Base-by-base conservation (phyloP, 2,888 invertebrate genomes). In the Caenorhabditis panamensis region DNA sequence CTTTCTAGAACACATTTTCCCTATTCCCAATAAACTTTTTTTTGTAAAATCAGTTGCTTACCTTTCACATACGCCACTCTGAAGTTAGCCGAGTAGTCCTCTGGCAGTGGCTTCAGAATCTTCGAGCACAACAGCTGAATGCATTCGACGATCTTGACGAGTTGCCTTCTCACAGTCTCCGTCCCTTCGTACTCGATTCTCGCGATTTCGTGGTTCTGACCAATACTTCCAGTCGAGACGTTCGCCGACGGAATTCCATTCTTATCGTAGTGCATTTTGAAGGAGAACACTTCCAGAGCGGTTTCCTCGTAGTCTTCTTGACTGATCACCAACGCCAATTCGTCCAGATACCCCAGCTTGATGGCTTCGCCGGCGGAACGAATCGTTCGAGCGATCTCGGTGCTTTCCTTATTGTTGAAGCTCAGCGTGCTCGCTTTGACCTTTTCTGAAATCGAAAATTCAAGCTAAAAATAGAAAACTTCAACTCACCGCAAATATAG, bases 251-350 rank as follows among this genome's bases (percentile, higher is more conserved):
- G 47, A 11, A 44, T n/a, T 9, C 67, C 67, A 24, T 61, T 41
- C 8, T 76, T 20, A 20, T 41, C 47, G 61, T 81, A 81, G 20
- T 22, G 26, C 20, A 81, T 56, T n/a, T 54, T 24, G 56, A 71
- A 68, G 0, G 67, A 56, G 20, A 58, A 81, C 13, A 73, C 72
- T 56, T 81, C 81, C 18, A 77, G 44, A 2, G 81, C 81, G 31
- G 58, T 58, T 2, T 68, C 77, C 31, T 77, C 67, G 24, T 47
- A 54, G 20, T 68, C 72, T 11, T 67, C 37, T 16, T 59, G 22
- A 11, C 47, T 51, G 31, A 81, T 56, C 8, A 81, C 81, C 24
- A 81, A 26, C 1, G 59, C 37, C 11, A 76, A 26, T 18, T 67
- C 53, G 6, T 76, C 61, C 41, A 76, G 22, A 41, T 68, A 77